Base-by-base conservation (phyloP, 2,797 vertebrate genomes). In the Gambelia wislizenii region DNA sequence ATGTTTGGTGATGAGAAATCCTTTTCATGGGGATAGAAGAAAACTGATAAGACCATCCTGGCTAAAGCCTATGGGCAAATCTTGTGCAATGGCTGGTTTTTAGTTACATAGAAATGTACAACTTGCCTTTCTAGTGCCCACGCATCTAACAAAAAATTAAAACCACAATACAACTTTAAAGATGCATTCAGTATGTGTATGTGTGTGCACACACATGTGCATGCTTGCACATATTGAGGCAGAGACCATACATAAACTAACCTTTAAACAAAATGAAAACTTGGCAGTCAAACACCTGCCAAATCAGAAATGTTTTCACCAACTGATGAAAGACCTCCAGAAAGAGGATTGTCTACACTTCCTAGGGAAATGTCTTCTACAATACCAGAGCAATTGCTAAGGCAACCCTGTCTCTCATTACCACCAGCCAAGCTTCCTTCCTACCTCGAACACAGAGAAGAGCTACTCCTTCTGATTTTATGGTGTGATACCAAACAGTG, bases 1-100 rank as follows among this genome's bases (percentile, higher is more conserved):
- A 93, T 67, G 85, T 87, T 80, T 87, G 78, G 85, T 64, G n/a
- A 39, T 12, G n/a, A 70, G 33, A 70, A 6, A 80, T 79, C 44
- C 61, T 70, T 54, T 70, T 70, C 47, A 47, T 54, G 70, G 36
- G 56, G 56, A 64, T 82, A 82, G 13, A 16, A 30, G 27, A 42
- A 77, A 64, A 77, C n/a, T 54, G 47, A 74, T 25, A 54, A 7
- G 36, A 72, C n/a, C 25, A 9, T 22, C 76, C 3, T 61, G 22
- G 33, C 27, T 25, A 13, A 13, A 36, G 59, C 56, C 42, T 49
- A 59, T 59, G 22, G n/a, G 52, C 18, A 56, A 42, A 44, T 59
- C 14, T 59, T 16, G 12, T 12, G 0, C 7, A 22, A 59, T 25
- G 20, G 36, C n/a, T 82, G 13, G 47, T 52, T 56, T 79, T 67